Conservation (phyloP, 2,113 vertebrate genomes). For the Meleagris gallopavo region DNA sequence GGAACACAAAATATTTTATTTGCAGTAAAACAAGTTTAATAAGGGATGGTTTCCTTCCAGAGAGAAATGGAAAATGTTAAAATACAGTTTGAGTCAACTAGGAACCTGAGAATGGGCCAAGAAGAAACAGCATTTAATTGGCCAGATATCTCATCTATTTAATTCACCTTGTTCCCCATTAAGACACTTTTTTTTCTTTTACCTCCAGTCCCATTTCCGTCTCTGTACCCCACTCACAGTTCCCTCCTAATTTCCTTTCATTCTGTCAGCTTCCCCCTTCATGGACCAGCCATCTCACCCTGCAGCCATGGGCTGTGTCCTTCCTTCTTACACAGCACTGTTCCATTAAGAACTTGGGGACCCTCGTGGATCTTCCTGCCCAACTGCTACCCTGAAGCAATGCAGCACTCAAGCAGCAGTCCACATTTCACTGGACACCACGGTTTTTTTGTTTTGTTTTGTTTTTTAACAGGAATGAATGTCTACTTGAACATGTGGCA, state of each 20-base stretch:
- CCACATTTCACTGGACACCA: not conserved
- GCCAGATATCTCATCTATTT: not conserved
- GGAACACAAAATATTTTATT: not conserved
- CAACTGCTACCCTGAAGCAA: not conserved
- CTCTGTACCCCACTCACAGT: not conserved
- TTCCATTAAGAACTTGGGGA: not conserved
- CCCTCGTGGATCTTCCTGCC: not conserved
- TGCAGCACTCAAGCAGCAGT: not conserved
- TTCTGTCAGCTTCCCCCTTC: not conserved
- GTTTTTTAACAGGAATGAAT: not conserved
- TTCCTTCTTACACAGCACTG: not conserved
- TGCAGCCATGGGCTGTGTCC: not conserved
- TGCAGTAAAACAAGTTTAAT: not conserved
- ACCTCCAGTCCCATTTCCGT: not conserved
- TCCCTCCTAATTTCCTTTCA: not conserved
- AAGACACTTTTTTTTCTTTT: not conserved
- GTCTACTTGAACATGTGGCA: slow-evolving; percentile 46
- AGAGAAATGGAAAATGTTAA: not conserved
- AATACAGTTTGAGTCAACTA: not conserved
- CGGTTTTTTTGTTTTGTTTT: too few species aligned
- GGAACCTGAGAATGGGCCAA: not conserved
- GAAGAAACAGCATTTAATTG: not conserved
- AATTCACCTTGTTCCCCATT: not conserved
- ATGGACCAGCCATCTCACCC: not conserved
- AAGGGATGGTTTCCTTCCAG: not conserved